Evolutionary conservation across 2,113 vertebrate species (phyloP).

Genomic region (Lepisosteus osseus): DNA sequence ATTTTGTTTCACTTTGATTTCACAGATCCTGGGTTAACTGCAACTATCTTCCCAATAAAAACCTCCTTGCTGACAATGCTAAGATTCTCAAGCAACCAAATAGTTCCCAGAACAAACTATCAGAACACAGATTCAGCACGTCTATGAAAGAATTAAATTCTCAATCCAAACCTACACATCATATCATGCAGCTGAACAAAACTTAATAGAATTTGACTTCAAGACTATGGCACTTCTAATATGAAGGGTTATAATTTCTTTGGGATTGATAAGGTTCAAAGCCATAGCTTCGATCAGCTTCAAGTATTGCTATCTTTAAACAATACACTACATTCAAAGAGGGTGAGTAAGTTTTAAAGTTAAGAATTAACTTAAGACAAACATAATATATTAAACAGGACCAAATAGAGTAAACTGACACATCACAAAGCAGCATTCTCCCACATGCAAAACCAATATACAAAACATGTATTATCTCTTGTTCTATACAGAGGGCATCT

Average conservation of each 20-base stretch:
- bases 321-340: neutral
- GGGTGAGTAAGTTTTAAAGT: neutral
- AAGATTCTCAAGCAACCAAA: neutral
- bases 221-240: conserved; percentile 36
- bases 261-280: conserved; percentile 39
- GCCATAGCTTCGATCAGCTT: neutral
- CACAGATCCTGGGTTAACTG: too few relatives aligned
- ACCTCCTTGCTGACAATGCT: neutral
- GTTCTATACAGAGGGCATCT: too few relatives aligned
- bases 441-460: too few relatives aligned
- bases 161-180: conserved; percentile 36
- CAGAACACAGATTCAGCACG: conserved; percentile 11
- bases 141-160: conserved; percentile 31
- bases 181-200: conserved; percentile 19
- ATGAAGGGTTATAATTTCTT: conserved; percentile 31
- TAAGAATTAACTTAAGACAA: too few relatives aligned
- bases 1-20: too few relatives aligned
- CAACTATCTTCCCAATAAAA: too few relatives aligned
- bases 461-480: too few relatives aligned
- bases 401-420: too few relatives aligned
- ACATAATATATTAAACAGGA: too few relatives aligned
- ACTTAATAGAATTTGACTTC: neutral
- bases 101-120: neutral
- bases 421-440: too few relatives aligned
- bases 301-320: neutral